phyloP scores from a whole-genome alignment of 2,888 invertebrate species.

The Oscheius sp. region DNA sequence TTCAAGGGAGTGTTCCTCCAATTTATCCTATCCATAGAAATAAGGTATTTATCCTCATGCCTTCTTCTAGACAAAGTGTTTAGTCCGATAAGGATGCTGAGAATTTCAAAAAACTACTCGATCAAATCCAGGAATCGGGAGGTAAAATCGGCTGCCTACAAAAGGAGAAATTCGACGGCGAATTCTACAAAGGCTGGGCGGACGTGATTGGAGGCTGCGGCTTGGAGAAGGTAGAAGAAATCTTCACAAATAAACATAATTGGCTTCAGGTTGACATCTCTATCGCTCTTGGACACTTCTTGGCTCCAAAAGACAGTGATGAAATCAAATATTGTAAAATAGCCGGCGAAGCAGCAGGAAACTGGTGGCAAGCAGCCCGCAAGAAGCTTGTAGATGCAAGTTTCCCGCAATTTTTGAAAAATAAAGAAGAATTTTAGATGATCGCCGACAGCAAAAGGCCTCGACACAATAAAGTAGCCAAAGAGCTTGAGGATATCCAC shows the following conservation, averaged over 20 bases:
- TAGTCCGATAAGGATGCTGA: slow-evolving; percentile 86
- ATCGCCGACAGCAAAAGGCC: slow-evolving; percentile 79
- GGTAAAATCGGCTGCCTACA: slow-evolving; percentile 85
- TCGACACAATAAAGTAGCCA: slow-evolving; percentile 90
- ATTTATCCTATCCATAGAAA: slow-evolving; percentile 88
- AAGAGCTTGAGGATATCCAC: slow-evolving; percentile 90
- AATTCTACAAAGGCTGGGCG: slow-evolving; percentile 92
- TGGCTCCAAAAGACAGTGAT: slow-evolving; percentile 92
- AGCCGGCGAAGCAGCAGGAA: slow-evolving; percentile 89
- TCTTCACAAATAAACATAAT: background rate
- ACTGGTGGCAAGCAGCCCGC: slow-evolving; percentile 92
- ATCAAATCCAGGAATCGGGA: slow-evolving; percentile 85
- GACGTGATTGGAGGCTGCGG: slow-evolving; percentile 80
- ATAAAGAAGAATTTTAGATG: background rate
- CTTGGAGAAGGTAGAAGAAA: slow-evolving; percentile 79
- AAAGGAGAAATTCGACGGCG: slow-evolving; percentile 92
- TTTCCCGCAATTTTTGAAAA: slow-evolving; percentile 32
- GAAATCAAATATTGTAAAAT: slow-evolving; percentile 89
- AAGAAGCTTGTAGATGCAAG: slow-evolving; percentile 95
- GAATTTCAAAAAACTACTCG: slow-evolving; percentile 80
- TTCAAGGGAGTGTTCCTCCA: slow-evolving; percentile 79
- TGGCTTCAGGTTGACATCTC: slow-evolving; percentile 79
- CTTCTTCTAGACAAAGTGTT: slow-evolving; percentile 73
- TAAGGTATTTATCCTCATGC: slow-evolving; percentile 77
- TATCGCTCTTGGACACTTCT: slow-evolving; percentile 83